Percentiles rank a stretch among this genome's conserved stretches.
Conservation (phyloP, 2,113 vertebrate species). For the Mohoua ochrocephala region DNA sequence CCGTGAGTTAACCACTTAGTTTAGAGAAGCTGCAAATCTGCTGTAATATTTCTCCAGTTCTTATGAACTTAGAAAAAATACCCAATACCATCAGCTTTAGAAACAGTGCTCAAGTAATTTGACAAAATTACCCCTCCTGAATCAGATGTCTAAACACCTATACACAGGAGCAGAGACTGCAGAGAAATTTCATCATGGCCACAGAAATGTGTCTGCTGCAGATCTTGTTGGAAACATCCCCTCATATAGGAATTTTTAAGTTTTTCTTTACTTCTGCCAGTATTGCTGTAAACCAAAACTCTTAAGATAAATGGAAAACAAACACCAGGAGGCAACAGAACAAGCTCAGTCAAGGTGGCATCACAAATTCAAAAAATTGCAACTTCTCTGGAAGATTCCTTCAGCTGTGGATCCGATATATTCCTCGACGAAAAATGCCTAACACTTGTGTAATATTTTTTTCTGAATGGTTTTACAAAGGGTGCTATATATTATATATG, state of each 20-base stretch:
- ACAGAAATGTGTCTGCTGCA: neutral
- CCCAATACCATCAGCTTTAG: neutral
- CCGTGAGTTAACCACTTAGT: neutral
- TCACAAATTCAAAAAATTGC: neutral
- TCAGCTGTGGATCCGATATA: neutral
- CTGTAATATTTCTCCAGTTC: neutral
- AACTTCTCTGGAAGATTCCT: neutral
- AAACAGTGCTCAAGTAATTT: neutral
- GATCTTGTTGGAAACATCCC: neutral
- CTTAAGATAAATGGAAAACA: neutral
- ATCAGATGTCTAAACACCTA: neutral
- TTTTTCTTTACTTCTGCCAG: neutral
- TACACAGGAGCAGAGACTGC: neutral
- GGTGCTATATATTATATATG: neutral
- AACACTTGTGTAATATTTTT: neutral
- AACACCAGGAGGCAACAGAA: neutral
- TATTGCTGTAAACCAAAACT: neutral
- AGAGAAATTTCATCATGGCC: neutral
- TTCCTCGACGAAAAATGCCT: neutral
- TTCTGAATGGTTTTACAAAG: neutral
- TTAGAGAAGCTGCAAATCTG: neutral
- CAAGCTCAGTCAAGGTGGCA: neutral
- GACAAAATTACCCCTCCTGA: neutral
- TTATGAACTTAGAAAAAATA: neutral
- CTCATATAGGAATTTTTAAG: neutral